Conservation (phyloP, 2,797 vertebrate species). For the Sandelia bainsii region DNA sequence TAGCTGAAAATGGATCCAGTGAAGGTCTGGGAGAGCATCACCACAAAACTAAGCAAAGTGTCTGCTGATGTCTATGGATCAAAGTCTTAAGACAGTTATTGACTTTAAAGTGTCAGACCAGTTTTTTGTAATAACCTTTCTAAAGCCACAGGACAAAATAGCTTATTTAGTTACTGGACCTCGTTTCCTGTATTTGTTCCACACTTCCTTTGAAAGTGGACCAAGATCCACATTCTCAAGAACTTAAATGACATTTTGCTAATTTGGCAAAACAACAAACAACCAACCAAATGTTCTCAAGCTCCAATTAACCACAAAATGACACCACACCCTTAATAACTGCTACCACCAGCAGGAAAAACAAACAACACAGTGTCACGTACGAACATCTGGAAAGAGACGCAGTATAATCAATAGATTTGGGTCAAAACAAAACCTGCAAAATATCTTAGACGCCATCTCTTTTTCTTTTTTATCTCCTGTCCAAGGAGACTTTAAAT, state of each 20-base stretch:
- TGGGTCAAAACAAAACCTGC: background rate
- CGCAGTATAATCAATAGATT: background rate
- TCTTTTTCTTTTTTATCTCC: background rate
- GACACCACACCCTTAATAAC: constrained; percentile 5
- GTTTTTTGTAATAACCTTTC: background rate
- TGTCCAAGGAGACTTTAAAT: background rate
- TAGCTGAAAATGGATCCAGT: too few species aligned
- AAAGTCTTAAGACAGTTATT: too few species aligned
- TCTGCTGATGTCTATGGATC: too few species aligned
- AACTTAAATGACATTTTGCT: constrained; percentile 7
- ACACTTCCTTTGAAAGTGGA: constrained; percentile 2
- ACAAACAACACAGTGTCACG: background rate
- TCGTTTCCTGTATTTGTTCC: constrained; percentile 3
- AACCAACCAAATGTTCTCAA: background rate
- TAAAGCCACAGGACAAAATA: background rate
- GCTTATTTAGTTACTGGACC: background rate
- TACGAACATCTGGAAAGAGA: background rate
- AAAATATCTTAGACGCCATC: constrained; percentile 1
- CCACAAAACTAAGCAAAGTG: too few species aligned
- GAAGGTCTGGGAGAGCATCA: too few species aligned
- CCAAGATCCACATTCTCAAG: background rate
- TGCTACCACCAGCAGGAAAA: background rate
- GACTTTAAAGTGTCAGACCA: too few species aligned
- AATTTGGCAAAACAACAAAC: constrained; percentile 14
- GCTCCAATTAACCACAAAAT: constrained; percentile 23